Evolutionary conservation across 1,140 invertebrate genomes (phyloP), one percentile per base, ranked within the genome.

Genomic region (Lordiphosa stackelbergi): DNA sequence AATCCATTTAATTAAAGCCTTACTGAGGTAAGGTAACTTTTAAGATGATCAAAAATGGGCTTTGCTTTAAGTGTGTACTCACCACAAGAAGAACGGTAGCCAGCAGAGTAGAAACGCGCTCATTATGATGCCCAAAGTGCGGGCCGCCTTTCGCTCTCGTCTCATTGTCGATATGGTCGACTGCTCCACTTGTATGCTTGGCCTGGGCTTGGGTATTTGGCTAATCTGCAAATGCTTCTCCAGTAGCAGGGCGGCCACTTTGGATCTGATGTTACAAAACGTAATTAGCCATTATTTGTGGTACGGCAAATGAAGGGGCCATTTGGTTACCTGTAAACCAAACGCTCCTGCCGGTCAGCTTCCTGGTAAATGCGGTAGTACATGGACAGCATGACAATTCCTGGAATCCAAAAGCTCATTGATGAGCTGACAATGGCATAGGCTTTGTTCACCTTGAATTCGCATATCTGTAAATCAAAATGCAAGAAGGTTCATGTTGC

Each of bases 381-480:
- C 91, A 97, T 96, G 77, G 93, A 94, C 42, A 98, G 91, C 96
- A 98, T 98, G 59, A 97, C 95, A 69, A 96, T 92, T 38, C 95
- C 95, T n/a, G 97, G 97, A 41, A 97, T 93, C 96, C 97, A 98
- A 88, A 98, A 98, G 71, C 96, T 97, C 45, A 98, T 93, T 88
- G 94, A 93, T 19, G 95, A 97, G 12, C 96, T 98, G 35, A 98
- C 91, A 53, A 97, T 91, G 12, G 96, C 95, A 75, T 98, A 98
- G 3, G 93, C 90, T 88, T 93, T 93, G 89, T 98, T 98, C 57
- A 98, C 96, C 56, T 92, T 92, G 85, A 98, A 98, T 68, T 91
- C 91, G 88, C 96, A 98, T 66, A 87, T 83, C 85, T 87, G 66
- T 5, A 69, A 73, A 51, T 34, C 12, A 62, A 65, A 41, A 40